phyloP scores from a whole-genome alignment of 2,113 vertebrate species.

The Sitta europaea region DNA sequence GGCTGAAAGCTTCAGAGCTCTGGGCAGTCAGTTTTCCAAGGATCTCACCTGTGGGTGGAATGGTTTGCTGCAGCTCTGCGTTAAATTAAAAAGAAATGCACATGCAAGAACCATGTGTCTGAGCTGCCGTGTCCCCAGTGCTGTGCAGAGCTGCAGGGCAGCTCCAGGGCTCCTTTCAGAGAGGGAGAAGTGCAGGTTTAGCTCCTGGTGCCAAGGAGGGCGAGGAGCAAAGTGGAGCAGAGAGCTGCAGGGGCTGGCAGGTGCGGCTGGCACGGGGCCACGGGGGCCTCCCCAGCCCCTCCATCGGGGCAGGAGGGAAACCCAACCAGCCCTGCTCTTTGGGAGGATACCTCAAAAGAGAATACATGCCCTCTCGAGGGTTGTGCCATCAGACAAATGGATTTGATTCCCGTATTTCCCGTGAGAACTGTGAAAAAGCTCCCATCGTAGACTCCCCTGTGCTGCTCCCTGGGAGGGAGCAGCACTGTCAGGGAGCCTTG shows the following conservation, averaged over 20 bases:
- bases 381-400: neutral
- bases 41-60: slow-evolving; percentile 65
- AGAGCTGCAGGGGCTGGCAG: neutral
- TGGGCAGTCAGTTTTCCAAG: slow-evolving; percentile 52
- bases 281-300: neutral
- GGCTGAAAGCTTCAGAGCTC: slow-evolving; percentile 58
- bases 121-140: neutral
- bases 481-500: too few species aligned
- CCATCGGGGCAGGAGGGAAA: neutral
- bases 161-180: neutral
- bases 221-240: neutral
- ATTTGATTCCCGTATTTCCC: neutral
- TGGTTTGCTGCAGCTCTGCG: neutral
- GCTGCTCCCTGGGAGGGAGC: too few species aligned
- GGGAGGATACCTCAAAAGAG: neutral
- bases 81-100: neutral
- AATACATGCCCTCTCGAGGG: rapidly evolving
- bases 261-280: neutral
- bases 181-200: neutral
- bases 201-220: neutral
- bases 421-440: neutral
- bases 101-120: neutral
- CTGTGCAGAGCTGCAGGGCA: neutral
- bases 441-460: rapidly evolving
- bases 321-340: neutral